Conservation (phyloP, 2,797 vertebrate genomes). For the Poeciliopsis presidionis region DNA sequence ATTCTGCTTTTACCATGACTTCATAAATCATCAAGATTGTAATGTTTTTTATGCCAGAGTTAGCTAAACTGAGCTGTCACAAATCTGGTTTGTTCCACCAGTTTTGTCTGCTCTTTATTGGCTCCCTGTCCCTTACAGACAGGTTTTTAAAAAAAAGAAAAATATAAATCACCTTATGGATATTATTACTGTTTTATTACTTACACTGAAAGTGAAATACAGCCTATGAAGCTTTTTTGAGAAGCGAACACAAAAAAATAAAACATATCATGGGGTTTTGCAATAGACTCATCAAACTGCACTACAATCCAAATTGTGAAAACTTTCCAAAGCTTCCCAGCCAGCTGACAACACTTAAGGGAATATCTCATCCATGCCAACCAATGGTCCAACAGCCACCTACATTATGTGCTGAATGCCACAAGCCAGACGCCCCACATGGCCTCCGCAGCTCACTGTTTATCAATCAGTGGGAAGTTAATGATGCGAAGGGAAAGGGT, state of each 20-base stretch:
- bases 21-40: neutral
- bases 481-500: slow-evolving; percentile 49
- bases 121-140: neutral
- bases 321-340: neutral
- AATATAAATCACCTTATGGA: neutral
- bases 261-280: neutral
- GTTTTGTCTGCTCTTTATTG: neutral
- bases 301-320: slow-evolving; percentile 13
- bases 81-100: neutral
- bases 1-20: neutral
- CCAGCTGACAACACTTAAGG: slow-evolving; percentile 26
- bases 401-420: slow-evolving; percentile 39
- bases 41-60: neutral
- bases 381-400: slow-evolving; percentile 19
- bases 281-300: slow-evolving; percentile 6
- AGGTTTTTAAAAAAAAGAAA: neutral
- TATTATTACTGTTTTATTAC: neutral
- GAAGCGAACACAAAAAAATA: neutral
- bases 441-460: slow-evolving; percentile 46
- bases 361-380: slow-evolving; percentile 24
- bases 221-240: neutral
- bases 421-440: slow-evolving; percentile 2
- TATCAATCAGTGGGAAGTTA: slow-evolving; percentile 70
- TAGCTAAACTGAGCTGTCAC: neutral
- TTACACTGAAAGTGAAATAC: neutral